phyloP scores from a whole-genome alignment of 2,888 invertebrate species.

The Hermaeophaga mercurialis region DNA sequence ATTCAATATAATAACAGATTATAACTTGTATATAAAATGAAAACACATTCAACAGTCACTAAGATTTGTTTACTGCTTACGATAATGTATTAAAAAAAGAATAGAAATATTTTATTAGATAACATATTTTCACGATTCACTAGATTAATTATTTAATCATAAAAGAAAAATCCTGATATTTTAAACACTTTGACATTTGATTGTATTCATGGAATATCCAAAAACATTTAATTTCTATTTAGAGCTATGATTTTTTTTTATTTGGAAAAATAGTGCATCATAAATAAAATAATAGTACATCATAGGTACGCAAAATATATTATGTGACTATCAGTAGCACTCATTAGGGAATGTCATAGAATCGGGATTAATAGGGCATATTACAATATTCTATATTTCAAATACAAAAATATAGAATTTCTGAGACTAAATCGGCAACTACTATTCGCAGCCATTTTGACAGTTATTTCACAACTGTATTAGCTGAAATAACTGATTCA shows the following conservation, averaged over 20 bases:
- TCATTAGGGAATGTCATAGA: slow-evolving; percentile 29
- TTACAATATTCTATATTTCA: slow-evolving; percentile 1
- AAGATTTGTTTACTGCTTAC: slow-evolving; percentile 10
- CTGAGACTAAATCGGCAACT: too few relatives aligned
- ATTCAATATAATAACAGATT: slow-evolving; percentile 4
- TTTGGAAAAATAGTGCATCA: slow-evolving; percentile 21
- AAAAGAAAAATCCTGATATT: not conserved
- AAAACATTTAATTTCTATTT: not conserved
- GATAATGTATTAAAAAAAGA: slow-evolving; percentile 17
- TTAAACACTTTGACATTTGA: not conserved
- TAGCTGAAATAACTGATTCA: too few relatives aligned
- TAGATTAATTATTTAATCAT: slow-evolving; percentile 5
- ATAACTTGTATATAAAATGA: slow-evolving; percentile 32
- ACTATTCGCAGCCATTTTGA: too few relatives aligned
- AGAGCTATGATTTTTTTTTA: not conserved
- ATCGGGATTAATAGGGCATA: slow-evolving; percentile 3
- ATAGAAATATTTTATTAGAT: slow-evolving; percentile 17
- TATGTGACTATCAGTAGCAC: slow-evolving; percentile 29
- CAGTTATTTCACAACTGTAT: too few relatives aligned
- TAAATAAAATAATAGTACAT: slow-evolving; percentile 17
- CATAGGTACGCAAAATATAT: slow-evolving; percentile 17
- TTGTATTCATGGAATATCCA: slow-evolving; percentile 20
- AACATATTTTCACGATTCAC: slow-evolving; percentile 12
- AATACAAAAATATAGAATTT: too few relatives aligned
- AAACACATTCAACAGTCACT: slow-evolving; percentile 29